Base-by-base conservation (phyloP, 2,113 vertebrate genomes). In the Centropus unirufus region DNA sequence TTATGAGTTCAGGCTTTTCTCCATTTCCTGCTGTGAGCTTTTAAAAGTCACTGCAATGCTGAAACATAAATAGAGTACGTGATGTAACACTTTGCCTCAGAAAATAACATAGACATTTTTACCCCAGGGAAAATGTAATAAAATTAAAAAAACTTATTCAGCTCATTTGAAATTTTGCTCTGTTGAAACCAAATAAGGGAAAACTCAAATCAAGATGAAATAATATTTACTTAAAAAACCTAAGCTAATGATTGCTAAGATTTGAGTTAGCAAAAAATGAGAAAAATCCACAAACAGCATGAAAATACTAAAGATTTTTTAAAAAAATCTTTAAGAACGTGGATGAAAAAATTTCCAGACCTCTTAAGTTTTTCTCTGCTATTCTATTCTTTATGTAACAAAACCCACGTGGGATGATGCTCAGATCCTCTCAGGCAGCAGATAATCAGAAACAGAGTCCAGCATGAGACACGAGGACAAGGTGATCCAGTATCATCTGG, bases 11-110 rank as follows among this genome's bases (percentile, higher is more conserved):
- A 96, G 61, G 87, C 85, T 94, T 96, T 96, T 94, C 94, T 95
- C 96, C 87, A 95, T 97, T 96, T 93, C 93, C 96, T 97, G 94
- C 94, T 96, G 93, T 96, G 93, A 95, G 93, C 94, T 97, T 96
- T 97, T 96, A 97, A 97, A 96, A 95, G 94, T 95, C 95, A 96
- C 87, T 64, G 95, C 77, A 90, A 92, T 79, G 54, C 94, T 96
- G 94, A 95, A 95, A 89, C 92, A 97, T 95, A 97, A 96, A 95
- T 93, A 96, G 90, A 95, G 76, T 96, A 95, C 78, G 89, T 96
- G 96, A 96, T 96, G 93, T 92, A 97, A 95, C 83, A 54, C 49
- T 95, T 90, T 86, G 80, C 96, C 89, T 87, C 74, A 90, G 76
- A 47, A 95, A 96, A 96, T 96, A 97, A 57, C 95, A 81, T 19